Percentiles rank a stretch among this genome's conserved stretches.
Evolutionary conservation across 2,113 vertebrate species (phyloP).

Genomic region (Thamnophis sirtalis): DNA sequence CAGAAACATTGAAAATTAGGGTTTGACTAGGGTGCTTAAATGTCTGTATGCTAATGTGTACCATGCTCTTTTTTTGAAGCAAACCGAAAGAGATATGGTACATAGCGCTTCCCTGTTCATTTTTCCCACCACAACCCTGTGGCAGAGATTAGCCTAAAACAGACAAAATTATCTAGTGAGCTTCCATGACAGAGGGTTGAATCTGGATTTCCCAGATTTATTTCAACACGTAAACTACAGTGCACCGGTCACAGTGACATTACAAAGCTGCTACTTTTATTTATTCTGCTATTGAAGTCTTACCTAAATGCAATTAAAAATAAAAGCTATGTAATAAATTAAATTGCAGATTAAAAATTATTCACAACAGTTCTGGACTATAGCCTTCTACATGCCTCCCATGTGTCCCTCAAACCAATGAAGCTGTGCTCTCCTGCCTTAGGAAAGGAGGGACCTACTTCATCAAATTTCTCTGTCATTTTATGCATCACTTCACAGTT

Average conservation of each 20-base stretch:
- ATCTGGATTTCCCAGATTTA: not conserved
- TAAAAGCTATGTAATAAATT: not conserved
- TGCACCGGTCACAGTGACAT: not conserved
- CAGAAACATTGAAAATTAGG: not conserved
- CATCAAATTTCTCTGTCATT: conserved; percentile 88
- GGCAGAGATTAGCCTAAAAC: not conserved
- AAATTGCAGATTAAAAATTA: not conserved
- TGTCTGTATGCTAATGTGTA: not conserved
- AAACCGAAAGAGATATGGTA: not conserved
- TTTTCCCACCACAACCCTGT: not conserved
- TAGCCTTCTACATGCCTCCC: not conserved
- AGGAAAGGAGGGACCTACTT: conserved; percentile 64
- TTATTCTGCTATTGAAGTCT: not conserved
- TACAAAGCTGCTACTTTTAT: not conserved
- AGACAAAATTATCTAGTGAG: not conserved
- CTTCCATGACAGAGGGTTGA: not conserved
- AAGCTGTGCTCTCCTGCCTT: not conserved
- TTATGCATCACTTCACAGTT: conserved; percentile 77
- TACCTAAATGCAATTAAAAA: not conserved
- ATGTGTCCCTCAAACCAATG: not conserved
- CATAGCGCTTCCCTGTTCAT: not conserved
- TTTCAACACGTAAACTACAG: not conserved
- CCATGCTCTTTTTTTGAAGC: not conserved
- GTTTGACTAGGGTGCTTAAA: not conserved
- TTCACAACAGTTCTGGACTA: not conserved